Evolutionary conservation across 2,888 invertebrate species (phyloP), one percentile per base, ranked within the genome.

Genomic region (Myopa testacea): DNA sequence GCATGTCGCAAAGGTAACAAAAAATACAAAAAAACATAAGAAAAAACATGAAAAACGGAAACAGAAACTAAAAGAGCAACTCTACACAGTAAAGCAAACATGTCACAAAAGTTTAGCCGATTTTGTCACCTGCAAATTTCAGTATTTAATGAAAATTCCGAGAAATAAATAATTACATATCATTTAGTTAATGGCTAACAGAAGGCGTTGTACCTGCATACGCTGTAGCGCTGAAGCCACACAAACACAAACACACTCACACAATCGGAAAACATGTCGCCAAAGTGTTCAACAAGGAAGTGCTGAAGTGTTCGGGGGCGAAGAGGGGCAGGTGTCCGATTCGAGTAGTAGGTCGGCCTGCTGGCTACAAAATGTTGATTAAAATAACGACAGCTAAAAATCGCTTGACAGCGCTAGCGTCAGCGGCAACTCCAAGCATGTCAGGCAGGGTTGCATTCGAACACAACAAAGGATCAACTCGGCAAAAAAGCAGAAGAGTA

Each of bases 121-220:
- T 60, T 40, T 60, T 45, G 72, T 63, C 62, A 68, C 75, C 75
- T 75, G 75, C 67, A 58, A 68, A 75, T 34, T 75, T 14, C n/a
- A 58, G 63, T 45, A 14, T 75, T 75, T 68, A 67, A 68, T 68
- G 75, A 58, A 68, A 75, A 68, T 67, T 68, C 67, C 67, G 7
- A 58, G 68, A 75, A 45, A 75, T 75, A 75, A 75, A 75, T 68
- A 75, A 75, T 75, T 68, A 58, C 75, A 67, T 37, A 67, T 75
- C 75, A 75, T 75, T 75, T 75, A 19, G 75, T 52, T 67, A 75
- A 75, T 67, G 58, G 67, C 67, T 38, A 58, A 12, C 67, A 58
- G 75, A 65, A 34, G 60, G 72, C 72, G 72, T 19, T 45, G 52
- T 5, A 50, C 34, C 12, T 26, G 37, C 63, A 12, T 8, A 60